Base-by-base conservation (phyloP, 2,888 invertebrate species). In the Cacoxenus indagator region DNA sequence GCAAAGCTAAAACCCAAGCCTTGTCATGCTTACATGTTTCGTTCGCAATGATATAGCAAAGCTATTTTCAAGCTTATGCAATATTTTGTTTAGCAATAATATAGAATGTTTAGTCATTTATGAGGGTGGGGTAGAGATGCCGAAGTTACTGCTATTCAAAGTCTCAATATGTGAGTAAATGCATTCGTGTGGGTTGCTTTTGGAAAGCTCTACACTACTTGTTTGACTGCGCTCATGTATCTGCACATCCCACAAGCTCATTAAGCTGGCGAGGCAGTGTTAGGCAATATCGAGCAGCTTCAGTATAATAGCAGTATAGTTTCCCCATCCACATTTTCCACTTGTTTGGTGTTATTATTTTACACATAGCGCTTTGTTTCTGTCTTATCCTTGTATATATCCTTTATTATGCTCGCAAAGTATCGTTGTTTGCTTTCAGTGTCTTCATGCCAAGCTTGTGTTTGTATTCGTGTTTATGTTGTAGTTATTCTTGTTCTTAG, bases 1-100 rank as follows among this genome's bases (percentile, higher is more conserved):
- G 67, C 69, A 76, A 65, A 70, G 70, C 68, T 73, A 70, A 70
- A 69, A 68, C 74, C 67, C 59, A 69, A 68, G 69, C 45, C 31
- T 27, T 68, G 66, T 75, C 73, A 71, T 76, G 72, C 76, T 77
- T 73, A 71, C 64, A 70, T 55, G 73, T 74, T 74, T 8, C 37
- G n/a, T 74, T 73, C 11, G 57, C 73, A 76, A 75, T 76, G 76
- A 77, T 73, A 73, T 59, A 68, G 75, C 74, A 67, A 73, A 70
- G 31, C 19, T 51, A 51, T 51, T 22, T 22, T 17, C 31, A 59
- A 14, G 14, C 24, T 62, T 62, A 45, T 45, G 45, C 24, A 43
- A 62, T 62, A 62, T 62, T 45, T 62, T 24, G 59, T 31, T 62
- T 22, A 57, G 22, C 59, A 66, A 64, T 64, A 48, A n/a, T 54